Evolutionary conservation across 2,113 vertebrate species (phyloP).

Genomic region (Ictalurus furcatus): DNA sequence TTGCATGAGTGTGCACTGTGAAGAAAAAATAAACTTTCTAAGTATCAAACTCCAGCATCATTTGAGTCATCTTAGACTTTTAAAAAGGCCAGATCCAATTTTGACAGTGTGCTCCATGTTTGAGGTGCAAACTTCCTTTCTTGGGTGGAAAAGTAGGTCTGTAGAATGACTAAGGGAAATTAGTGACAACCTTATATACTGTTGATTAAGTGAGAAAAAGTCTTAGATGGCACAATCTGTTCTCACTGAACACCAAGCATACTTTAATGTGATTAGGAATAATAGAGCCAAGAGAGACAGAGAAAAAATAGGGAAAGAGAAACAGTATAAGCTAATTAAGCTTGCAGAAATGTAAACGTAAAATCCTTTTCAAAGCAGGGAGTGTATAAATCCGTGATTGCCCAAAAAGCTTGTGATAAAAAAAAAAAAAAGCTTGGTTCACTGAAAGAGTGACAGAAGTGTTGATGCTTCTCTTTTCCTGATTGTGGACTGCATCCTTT

Average conservation of each 20-base stretch:
- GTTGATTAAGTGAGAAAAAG: not conserved
- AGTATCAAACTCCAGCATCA: not conserved
- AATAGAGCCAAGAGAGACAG: slow-evolving; percentile 31
- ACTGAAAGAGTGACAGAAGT: slow-evolving; percentile 55
- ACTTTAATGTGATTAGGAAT: not conserved
- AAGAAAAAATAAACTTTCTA: not conserved
- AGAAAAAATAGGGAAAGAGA: slow-evolving; percentile 41
- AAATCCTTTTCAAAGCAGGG: slow-evolving; percentile 2
- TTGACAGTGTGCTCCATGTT: not conserved
- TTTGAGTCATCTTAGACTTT: not conserved
- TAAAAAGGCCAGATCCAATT: not conserved
- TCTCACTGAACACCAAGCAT: not conserved
- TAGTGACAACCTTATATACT: not conserved
- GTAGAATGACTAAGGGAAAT: slow-evolving; percentile 10
- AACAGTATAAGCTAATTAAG: slow-evolving; percentile 59
- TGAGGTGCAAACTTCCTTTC: not conserved
- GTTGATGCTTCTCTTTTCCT: slow-evolving; percentile 69
- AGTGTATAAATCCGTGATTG: not conserved
- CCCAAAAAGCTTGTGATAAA: not conserved
- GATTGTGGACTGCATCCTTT: slow-evolving; percentile 40
- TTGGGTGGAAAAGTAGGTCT: not conserved
- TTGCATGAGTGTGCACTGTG: not conserved
- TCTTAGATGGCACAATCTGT: not conserved
- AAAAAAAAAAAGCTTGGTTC: slow-evolving; percentile 54
- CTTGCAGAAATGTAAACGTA: slow-evolving; percentile 64